Base-by-base conservation (phyloP, 2,113 vertebrate species). In the Anolis sagrei region DNA sequence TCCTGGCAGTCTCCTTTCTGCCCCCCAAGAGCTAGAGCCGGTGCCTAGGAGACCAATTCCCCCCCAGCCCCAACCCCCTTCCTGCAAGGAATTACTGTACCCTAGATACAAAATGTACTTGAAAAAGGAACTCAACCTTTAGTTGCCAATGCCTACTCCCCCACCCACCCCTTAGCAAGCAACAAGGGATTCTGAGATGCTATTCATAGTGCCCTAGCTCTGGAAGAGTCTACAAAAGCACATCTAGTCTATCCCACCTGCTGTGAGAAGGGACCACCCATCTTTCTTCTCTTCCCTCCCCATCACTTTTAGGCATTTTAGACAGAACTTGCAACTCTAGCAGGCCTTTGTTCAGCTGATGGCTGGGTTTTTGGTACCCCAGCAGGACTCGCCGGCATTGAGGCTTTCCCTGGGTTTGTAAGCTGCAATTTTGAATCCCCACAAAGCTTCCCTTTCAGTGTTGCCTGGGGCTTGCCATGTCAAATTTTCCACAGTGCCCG, bases 1-100 rank as follows among this genome's bases (percentile, higher is more conserved):
- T 95, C 95, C 92, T 95, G 94, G 95, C 95, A 96, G 94, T 93
- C 91, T 90, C 83, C 93, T 92, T 93, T 94, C 69, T 74, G 69
- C 92, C 85, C 92, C 68, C 91, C 93, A 93, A 91, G 95, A 77
- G 94, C 92, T 94, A 95, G 96, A 73, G 27, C 54, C 34, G 64
- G 79, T 73, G 51, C 72, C 85, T 89, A 85, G 86, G 84, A 89
- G 80, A 78, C 86, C 76, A 78, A 29, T 27, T 36, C 25, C 4
- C 78, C 34, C 69, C 2, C 78, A 36, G 54, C 34, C 66, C 58
- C 32, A 23, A 27, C 29, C 68, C 74, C 70, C 70, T 69, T 58
- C 78, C 48, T 27, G 66, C 44, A 66, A 54, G 78, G 66, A 82
- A 14, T 48, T 70, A 32, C 64, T 77, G n/a, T 48, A 44, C 64